Evolutionary conservation across 1,140 invertebrate genomes (phyloP).

Genomic region (Bombus sibiricus): DNA sequence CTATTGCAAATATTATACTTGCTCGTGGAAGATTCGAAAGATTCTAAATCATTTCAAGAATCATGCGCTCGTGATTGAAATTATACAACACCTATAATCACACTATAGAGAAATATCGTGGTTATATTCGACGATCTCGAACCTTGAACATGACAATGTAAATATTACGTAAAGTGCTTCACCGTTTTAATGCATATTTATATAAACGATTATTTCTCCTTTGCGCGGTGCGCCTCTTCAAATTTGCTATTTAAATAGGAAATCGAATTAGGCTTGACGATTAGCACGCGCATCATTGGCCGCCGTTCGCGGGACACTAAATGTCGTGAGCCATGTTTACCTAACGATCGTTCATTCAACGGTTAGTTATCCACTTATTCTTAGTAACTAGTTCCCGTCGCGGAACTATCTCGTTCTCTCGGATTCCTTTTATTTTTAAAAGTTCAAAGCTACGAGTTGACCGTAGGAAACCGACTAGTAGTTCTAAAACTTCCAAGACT

Average conservation of each 20-base stretch:
- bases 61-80: neutral
- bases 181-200: conserved; percentile 29
- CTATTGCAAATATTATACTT: conserved; percentile 27
- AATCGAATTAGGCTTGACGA: neutral
- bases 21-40: neutral
- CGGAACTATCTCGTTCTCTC: neutral
- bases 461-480: neutral
- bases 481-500: conserved; percentile 20
- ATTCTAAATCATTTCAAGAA: neutral
- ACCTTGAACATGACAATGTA: conserved; percentile 34
- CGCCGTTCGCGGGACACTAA: conserved; percentile 21
- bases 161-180: conserved; percentile 24
- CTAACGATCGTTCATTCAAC: conserved; percentile 35
- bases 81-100: neutral
- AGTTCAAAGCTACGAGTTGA: conserved; percentile 36
- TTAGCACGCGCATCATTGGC: conserved; percentile 28
- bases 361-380: conserved; percentile 46
- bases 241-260: conserved; percentile 34
- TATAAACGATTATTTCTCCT: conserved; percentile 37
- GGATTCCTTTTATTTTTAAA: conserved; percentile 23
- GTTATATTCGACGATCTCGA: conserved; percentile 10
- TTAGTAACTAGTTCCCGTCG: conserved; percentile 29
- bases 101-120: neutral
- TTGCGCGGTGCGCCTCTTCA: conserved; percentile 15
- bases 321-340: conserved; percentile 13